Percentiles rank a stretch among this genome's conserved stretches.
Conservation (phyloP, 2,888 invertebrate species). For the Drosophila lacicola region DNA sequence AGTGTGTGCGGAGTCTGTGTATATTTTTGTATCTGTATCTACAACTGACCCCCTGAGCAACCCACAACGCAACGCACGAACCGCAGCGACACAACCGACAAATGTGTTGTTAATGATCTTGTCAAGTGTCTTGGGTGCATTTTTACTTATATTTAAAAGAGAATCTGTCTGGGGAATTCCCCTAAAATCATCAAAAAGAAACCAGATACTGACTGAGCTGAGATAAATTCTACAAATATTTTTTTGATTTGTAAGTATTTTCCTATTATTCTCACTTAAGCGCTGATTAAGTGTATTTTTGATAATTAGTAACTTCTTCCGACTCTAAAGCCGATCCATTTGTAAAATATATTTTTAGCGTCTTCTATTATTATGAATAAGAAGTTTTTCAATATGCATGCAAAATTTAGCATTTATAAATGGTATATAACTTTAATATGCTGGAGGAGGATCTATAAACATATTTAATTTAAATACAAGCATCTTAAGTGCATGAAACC, state of each 20-base stretch:
- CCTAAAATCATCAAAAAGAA: neutral
- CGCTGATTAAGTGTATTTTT: neutral
- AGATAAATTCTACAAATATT: neutral
- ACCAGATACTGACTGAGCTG: neutral
- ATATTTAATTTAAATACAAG: too few species aligned
- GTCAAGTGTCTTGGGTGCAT: conserved; percentile 56
- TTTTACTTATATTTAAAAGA: neutral
- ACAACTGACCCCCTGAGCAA: conserved; percentile 55
- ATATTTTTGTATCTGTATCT: conserved; percentile 28
- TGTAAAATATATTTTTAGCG: too few species aligned
- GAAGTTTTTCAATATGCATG: too few species aligned
- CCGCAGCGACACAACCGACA: conserved; percentile 45
- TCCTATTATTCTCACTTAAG: neutral
- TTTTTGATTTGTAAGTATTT: neutral
- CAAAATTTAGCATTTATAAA: too few species aligned
- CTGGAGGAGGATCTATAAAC: too few species aligned
- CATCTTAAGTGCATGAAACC: too few species aligned
- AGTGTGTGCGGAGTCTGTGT: conserved; percentile 41
- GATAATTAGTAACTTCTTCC: neutral
- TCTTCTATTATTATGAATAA: too few species aligned
- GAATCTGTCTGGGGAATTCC: neutral
- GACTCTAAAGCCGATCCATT: neutral
- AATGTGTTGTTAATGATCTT: conserved; percentile 59
- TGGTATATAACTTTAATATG: too few species aligned
- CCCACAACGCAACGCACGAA: conserved; percentile 31